Conservation (phyloP, 2,888 invertebrate genomes). For the Labia minor region DNA sequence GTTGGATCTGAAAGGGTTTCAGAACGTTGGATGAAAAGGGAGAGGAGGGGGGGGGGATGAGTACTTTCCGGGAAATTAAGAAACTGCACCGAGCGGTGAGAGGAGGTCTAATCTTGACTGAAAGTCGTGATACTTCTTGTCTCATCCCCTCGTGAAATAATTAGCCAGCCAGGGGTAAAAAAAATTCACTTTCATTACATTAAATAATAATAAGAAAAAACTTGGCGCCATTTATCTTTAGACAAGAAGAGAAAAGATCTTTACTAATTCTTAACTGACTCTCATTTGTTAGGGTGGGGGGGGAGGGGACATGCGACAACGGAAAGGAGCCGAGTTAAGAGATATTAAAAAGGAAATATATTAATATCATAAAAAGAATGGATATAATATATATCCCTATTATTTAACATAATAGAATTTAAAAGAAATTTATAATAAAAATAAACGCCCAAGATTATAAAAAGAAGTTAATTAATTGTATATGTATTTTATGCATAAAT, state of each 20-base stretch:
- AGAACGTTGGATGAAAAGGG: background rate
- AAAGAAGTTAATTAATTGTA: too few relatives aligned
- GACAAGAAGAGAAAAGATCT: background rate
- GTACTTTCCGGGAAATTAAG: conserved; percentile 7
- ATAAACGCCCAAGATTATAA: too few relatives aligned
- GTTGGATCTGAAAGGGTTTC: background rate
- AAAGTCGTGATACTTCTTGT: background rate
- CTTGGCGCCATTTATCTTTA: background rate
- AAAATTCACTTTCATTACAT: conserved; percentile 13
- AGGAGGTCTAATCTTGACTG: background rate
- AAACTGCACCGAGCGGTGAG: background rate
- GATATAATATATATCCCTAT: conserved; percentile 1
- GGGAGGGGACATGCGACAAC: background rate
- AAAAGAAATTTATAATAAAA: too few relatives aligned
- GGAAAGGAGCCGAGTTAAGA: background rate
- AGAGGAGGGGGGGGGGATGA: background rate
- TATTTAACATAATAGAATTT: too few relatives aligned
- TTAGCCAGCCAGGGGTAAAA: background rate
- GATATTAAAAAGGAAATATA: conserved; percentile 13
- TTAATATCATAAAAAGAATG: background rate
- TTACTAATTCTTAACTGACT: conserved; percentile 7
- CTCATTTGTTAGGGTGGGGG: background rate
- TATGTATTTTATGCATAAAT: too few relatives aligned
- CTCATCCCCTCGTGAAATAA: background rate
- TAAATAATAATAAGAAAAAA: conserved; percentile 7